Evolutionary conservation across 1,140 invertebrate genomes (phyloP).

Genomic region (Diuraphis noxia): DNA sequence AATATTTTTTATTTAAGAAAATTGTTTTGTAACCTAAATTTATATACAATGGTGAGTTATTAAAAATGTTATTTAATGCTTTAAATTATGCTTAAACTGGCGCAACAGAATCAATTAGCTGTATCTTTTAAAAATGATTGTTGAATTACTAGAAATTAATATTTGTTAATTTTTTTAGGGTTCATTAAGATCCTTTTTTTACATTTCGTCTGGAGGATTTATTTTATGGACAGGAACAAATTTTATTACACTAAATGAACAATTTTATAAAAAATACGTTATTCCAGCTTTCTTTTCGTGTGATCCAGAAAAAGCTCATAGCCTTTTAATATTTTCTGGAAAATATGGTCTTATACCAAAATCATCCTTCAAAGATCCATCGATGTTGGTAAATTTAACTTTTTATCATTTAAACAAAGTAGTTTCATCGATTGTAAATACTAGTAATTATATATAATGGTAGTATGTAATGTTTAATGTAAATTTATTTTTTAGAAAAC

Average conservation of each 20-base stretch:
- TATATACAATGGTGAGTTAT: neutral
- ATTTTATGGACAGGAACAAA: constrained; percentile 67
- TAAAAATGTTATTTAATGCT: neutral
- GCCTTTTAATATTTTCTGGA: constrained; percentile 70
- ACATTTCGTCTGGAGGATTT: constrained; percentile 66
- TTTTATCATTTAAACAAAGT: constrained; percentile 50
- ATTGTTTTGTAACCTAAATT: neutral
- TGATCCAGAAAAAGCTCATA: constrained; percentile 80
- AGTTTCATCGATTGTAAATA: neutral
- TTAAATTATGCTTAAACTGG: neutral
- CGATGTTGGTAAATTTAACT: constrained; percentile 65
- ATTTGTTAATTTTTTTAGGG: constrained; percentile 62
- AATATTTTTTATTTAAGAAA: neutral
- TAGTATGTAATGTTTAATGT: neutral
- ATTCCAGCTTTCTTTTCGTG: constrained; percentile 72
- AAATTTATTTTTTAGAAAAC: constrained; percentile 64
- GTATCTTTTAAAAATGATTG: neutral
- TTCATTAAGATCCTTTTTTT: constrained; percentile 63
- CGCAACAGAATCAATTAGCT: neutral
- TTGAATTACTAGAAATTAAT: neutral
- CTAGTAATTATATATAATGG: no score
- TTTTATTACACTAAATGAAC: constrained; percentile 73
- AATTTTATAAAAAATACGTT: constrained; percentile 73
- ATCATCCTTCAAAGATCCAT: constrained; percentile 66
- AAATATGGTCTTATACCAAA: constrained; percentile 76